Evolutionary conservation across 1,140 invertebrate species (phyloP), one percentile per base, ranked within the genome.

Genomic region (Chelonus insularis): DNA sequence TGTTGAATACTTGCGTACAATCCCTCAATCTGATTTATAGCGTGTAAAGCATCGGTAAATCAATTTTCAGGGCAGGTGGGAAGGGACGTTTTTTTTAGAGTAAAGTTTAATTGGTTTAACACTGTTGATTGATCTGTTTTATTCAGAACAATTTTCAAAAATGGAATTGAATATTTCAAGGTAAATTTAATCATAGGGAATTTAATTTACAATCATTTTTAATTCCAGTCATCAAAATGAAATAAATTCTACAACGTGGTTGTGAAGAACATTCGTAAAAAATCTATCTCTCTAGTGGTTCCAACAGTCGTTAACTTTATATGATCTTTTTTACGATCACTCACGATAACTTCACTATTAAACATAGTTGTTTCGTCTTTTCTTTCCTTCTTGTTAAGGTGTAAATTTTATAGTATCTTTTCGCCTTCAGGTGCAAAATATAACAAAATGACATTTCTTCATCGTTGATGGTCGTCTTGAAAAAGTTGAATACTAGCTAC

Each of bases 261-360:
- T n/a, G 39, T 32, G 34, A 52, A 29, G 48, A 41, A 47, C 48
- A 61, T 43, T 56, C 51, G 51, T 62, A 48, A 59, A 61, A 55
- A 61, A 62, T 37, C 54, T 56, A 39, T 54, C 21, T 32, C 14
- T n/a, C 34, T 55, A n/a, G n/a, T n/a, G n/a, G 43, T 55, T 20
- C 14, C 37, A 14, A 7, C 21, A 48, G 50, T 65, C 57, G 60
- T 65, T 62, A 65, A 50, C n/a, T 61, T 59, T 65, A 59, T 65
- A 65, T 59, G 60, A 65, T 23, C 21, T 47, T 55, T 63, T 50
- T 63, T 63, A 63, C 61, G 61, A 63, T 52, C 32, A 36, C 41
- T 32, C 59, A 52, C 63, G 52, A 55, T 65, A 56, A 65, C 59
- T 57, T 32, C 29, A 47, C 47, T 57, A 57, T 65, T 62, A 65